Conservation (phyloP, 2,797 vertebrate genomes). For the Chanos chanos region DNA sequence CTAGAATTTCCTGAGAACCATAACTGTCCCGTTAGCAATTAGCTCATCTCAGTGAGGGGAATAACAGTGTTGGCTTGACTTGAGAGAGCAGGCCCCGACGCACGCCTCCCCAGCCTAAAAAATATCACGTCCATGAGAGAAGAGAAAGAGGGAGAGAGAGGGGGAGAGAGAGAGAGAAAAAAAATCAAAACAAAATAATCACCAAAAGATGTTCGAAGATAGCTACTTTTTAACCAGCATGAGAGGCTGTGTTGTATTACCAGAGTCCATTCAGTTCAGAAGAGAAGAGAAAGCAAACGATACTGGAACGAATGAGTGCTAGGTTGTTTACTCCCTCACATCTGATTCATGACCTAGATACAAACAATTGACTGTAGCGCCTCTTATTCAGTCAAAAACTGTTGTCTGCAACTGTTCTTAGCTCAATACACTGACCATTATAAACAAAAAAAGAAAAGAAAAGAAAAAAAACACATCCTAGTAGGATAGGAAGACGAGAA, state of each 20-base stretch:
- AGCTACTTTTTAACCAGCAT: slow-evolving; percentile 29
- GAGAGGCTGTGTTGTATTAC: slow-evolving; percentile 45
- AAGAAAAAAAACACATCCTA: no score
- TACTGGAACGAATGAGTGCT: not conserved
- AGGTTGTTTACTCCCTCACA: slow-evolving; percentile 6
- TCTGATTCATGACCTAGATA: no score
- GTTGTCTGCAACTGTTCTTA: no score
- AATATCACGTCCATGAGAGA: slow-evolving; percentile 30
- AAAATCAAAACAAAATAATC: slow-evolving; percentile 52
- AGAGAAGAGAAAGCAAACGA: not conserved
- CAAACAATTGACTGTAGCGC: no score
- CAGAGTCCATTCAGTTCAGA: slow-evolving; percentile 19
- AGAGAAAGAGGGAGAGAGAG: slow-evolving; percentile 13
- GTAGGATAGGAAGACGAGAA: no score
- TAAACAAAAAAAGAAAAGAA: no score
- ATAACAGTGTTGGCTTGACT: slow-evolving; percentile 59
- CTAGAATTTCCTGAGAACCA: slow-evolving; percentile 45
- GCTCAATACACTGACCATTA: no score
- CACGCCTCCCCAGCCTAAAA: slow-evolving; percentile 30
- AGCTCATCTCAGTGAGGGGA: slow-evolving; percentile 56
- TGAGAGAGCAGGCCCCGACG: slow-evolving; percentile 47
- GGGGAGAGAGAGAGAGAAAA: no score
- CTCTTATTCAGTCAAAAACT: no score
- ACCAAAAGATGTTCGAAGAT: slow-evolving; percentile 59
- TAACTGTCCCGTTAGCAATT: slow-evolving; percentile 58